Conservation (phyloP, 2,888 invertebrate genomes). For the Poecilus cupreus region DNA sequence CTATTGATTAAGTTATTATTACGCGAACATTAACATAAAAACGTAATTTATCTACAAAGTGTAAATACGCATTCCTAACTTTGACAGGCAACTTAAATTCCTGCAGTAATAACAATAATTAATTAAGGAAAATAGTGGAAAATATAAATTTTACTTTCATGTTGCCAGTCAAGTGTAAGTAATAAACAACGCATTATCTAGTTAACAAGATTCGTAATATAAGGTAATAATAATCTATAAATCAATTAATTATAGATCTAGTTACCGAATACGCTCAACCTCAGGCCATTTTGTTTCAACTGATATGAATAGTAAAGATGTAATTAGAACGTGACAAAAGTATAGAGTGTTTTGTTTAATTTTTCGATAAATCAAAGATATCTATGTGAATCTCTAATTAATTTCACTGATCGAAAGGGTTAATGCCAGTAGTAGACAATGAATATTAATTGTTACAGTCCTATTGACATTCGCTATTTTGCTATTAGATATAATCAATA, state of each 20-base stretch:
- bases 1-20: conserved; percentile 34
- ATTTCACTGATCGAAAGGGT: not conserved
- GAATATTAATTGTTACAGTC: conserved; percentile 1
- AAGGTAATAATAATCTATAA: conserved; percentile 42
- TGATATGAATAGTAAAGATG: conserved; percentile 46
- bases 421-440: conserved; percentile 18
- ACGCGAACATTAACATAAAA: conserved; percentile 34
- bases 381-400: conserved; percentile 6
- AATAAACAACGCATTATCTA: conserved; percentile 32
- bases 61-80: not conserved
- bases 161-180: not conserved
- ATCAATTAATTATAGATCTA: conserved; percentile 51
- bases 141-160: conserved; percentile 34
- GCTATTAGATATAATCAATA: not conserved
- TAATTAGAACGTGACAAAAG: conserved; percentile 50
- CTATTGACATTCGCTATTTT: conserved; percentile 24
- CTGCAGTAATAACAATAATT: conserved; percentile 47
- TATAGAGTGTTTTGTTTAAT: conserved; percentile 44
- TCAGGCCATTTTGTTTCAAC: conserved; percentile 45
- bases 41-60: conserved; percentile 10
- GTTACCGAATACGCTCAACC: conserved; percentile 31
- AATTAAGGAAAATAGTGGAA: conserved; percentile 42
- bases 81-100: conserved; percentile 9
- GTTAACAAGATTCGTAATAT: conserved; percentile 40
- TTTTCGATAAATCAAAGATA: conserved; percentile 44